Base-by-base conservation (phyloP, 2,113 vertebrate genomes). In the Notechis scutatus region DNA sequence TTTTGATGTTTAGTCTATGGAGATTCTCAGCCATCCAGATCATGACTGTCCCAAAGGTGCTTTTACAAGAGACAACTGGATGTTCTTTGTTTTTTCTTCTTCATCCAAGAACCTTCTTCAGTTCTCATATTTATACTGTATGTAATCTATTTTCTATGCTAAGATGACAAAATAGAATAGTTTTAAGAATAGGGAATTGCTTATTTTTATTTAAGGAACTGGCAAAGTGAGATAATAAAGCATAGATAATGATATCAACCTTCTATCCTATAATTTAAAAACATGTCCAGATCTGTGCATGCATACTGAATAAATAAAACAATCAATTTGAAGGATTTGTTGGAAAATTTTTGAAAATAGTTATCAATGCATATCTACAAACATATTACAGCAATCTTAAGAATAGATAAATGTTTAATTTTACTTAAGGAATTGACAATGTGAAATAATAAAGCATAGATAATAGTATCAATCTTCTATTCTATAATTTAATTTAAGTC, bases 331-430 rank as follows among this genome's bases (percentile, higher is more conserved):
- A 11, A 90, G 3, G 8, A 23, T 8, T 61, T 92, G 39, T 91
- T 93, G 64, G 94, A 95, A 95, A 64, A 93, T 94, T 94, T 91
- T 95, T 96, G 95, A 96, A 95, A 94, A 88, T 85, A 95, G 20
- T 20, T 74, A n/a, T 85, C 29, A 90, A 94, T 92, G 94, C 95
- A 57, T 45, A 88, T 45, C n/a, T 1, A 0, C 74, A 92, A 45
- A 93, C n/a, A 0, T n/a, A 0, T 81, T 93, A 92, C 91, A 92
- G 61, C 5, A 59, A 89, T 94, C 24, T 61, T 61, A 61, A 61
- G 24, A 61, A 61, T 7, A 61, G 59, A 26, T 61, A 61, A 10
- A 61, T 26, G 23, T 3, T 85, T 15, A 85, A 47, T 45, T 59
- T 61, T 69, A 4, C 11, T 39, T 18, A 69, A 50, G 7, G 64